Conservation (phyloP, 2,113 vertebrate species). For the Aphyosemion australe region DNA sequence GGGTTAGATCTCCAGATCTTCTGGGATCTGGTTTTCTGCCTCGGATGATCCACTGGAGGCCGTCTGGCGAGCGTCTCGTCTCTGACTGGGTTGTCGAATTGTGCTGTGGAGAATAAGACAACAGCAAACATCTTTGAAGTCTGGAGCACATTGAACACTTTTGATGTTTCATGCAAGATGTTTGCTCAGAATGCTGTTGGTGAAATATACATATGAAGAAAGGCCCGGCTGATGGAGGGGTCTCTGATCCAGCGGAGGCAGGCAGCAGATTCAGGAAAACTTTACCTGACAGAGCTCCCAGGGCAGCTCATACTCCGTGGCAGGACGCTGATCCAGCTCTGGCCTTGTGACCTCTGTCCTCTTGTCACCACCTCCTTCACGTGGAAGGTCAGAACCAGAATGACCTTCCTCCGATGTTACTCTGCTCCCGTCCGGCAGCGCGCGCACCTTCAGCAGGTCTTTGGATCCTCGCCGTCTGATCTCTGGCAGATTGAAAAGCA, state of each 20-base stretch:
- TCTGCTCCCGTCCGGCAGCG: conserved; percentile 75
- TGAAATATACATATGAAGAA: conserved; percentile 57
- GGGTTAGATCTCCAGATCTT: conserved; percentile 81
- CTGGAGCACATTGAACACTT: conserved; percentile 33
- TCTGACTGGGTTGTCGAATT: conserved; percentile 82
- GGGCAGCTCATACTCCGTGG: conserved; percentile 85
- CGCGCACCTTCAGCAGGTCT: conserved; percentile 84
- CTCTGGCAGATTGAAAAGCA: conserved; percentile 68
- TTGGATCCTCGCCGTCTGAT: conserved; percentile 88
- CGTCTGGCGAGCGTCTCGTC: conserved; percentile 74
- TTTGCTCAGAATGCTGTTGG: conserved; percentile 44
- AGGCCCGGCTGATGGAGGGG: background rate
- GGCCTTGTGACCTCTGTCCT: conserved; percentile 58
- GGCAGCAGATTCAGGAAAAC: no score
- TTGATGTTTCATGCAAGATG: conserved; percentile 56
- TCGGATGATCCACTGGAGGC: conserved; percentile 42
- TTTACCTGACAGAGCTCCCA: conserved; percentile 90
- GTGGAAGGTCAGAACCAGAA: conserved; percentile 72
- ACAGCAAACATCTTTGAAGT: conserved; percentile 14
- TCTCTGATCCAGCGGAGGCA: background rate
- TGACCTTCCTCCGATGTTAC: conserved; percentile 51
- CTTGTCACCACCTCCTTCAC: conserved; percentile 68
- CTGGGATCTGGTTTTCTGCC: conserved; percentile 88
- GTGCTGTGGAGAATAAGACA: conserved; percentile 75
- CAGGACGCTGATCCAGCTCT: conserved; percentile 78